Conservation (phyloP, 2,888 invertebrate species). For the Platycnemis pennipes region DNA sequence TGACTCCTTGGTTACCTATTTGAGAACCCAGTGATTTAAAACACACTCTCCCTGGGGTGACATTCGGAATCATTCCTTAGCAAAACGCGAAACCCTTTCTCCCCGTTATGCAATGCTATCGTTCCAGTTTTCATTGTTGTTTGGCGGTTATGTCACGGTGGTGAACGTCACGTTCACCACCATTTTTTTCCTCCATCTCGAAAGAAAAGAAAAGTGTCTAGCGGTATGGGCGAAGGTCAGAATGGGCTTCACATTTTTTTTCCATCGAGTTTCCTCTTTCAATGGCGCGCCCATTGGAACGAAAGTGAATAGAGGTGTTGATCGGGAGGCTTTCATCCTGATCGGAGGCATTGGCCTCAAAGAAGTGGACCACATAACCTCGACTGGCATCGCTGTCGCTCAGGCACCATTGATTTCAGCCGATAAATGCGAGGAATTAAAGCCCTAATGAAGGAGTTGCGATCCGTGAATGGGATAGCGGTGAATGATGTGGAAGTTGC, state of each 20-base stretch:
- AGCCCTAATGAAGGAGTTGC: not conserved
- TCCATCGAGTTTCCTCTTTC: not conserved
- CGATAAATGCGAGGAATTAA: not conserved
- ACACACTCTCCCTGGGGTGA: too few species aligned
- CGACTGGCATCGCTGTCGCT: not conserved
- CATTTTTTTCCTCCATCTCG: not conserved
- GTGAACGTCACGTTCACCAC: not conserved
- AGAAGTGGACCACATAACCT: conserved; percentile 16
- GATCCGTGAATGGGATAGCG: not conserved
- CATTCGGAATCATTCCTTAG: not conserved
- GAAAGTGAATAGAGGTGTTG: not conserved
- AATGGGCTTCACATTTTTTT: not conserved
- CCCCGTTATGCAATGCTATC: not conserved
- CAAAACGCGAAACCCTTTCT: not conserved
- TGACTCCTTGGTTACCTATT: too few species aligned
- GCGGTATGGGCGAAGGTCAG: not conserved
- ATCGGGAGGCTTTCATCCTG: not conserved
- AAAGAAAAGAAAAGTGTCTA: conserved; percentile 4
- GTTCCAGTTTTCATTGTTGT: not conserved
- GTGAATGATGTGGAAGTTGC: not conserved
- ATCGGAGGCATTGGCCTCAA: not conserved
- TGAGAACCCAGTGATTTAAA: too few species aligned
- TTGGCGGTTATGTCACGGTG: conserved; percentile 35
- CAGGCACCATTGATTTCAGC: not conserved
- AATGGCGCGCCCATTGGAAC: not conserved